These are phyloP conservation scores for Orientallactaga sibirica DNA, from an alignment of 2,797 vertebrate species.

Conservation along the genomic window DNA sequence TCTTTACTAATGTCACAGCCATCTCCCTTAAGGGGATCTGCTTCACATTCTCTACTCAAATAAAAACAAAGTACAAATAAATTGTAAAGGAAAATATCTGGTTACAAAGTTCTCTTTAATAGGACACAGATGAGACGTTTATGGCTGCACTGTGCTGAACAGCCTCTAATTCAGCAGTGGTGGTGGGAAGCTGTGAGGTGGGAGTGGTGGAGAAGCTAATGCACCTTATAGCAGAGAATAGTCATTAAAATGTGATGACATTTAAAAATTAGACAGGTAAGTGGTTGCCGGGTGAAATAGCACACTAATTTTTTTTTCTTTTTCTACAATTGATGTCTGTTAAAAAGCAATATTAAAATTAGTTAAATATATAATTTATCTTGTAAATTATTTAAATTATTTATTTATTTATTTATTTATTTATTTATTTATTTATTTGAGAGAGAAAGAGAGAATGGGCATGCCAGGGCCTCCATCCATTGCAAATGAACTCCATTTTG, in stretches of 20 bases:
- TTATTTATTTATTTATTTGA: too few species aligned
- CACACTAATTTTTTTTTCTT: neutral
- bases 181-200: too few species aligned
- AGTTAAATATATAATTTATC: neutral
- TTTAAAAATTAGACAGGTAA: conserved; percentile 18
- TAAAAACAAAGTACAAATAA: neutral
- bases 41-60: neutral
- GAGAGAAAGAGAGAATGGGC: too few species aligned
- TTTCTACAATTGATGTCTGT: neutral
- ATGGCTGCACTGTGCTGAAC: neutral
- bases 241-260: neutral
- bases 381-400: too few species aligned
- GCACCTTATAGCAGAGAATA: neutral
- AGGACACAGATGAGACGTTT: neutral
- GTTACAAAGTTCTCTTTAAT: neutral
- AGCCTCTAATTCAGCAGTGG: too few species aligned
- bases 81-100: neutral
- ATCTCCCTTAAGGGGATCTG: neutral
- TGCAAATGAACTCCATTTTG: too few species aligned
- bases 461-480: too few species aligned
- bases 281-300: neutral
- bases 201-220: too few species aligned
- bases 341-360: neutral
- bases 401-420: too few species aligned
- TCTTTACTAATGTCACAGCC: neutral